These are phyloP conservation scores for Scopus umbretta DNA, from an alignment of 2,113 vertebrate species.

Conservation along the genomic window DNA sequence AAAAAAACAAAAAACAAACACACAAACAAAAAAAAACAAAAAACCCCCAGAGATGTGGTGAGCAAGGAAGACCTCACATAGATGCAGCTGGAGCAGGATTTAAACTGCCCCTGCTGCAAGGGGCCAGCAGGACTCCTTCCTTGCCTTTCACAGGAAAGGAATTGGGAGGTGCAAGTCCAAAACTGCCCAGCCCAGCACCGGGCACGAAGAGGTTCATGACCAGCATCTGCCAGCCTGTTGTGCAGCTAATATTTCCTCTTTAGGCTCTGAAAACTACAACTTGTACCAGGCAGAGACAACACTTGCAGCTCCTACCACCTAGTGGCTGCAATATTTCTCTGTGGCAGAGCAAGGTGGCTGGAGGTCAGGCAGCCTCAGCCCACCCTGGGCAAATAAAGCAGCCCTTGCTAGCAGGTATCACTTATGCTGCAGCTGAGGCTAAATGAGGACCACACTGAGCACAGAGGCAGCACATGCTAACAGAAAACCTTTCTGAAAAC, in stretches of 20 bases:
- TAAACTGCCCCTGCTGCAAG: background rate
- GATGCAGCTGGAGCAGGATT: background rate
- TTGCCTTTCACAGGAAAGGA: background rate
- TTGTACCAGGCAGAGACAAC: background rate
- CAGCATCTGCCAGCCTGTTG: background rate
- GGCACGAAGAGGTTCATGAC: background rate
- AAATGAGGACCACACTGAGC: background rate
- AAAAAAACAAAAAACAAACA: no score
- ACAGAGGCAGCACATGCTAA: background rate
- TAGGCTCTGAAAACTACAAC: background rate
- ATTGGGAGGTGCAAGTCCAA: background rate
- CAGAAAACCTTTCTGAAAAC: background rate
- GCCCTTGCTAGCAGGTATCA: background rate
- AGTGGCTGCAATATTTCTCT: background rate
- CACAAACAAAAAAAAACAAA: background rate
- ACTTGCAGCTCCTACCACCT: conserved; percentile 52
- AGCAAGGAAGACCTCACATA: background rate
- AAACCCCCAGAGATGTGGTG: background rate
- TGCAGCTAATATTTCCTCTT: background rate
- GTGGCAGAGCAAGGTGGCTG: background rate
- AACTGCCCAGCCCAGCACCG: background rate
- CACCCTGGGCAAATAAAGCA: background rate
- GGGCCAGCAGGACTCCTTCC: background rate
- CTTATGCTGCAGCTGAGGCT: background rate
- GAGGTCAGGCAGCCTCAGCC: background rate